Percentiles rank a stretch among this genome's conserved stretches.
Evolutionary conservation across 2,888 invertebrate species (phyloP).

Genomic region (Drosophila emarginata): DNA sequence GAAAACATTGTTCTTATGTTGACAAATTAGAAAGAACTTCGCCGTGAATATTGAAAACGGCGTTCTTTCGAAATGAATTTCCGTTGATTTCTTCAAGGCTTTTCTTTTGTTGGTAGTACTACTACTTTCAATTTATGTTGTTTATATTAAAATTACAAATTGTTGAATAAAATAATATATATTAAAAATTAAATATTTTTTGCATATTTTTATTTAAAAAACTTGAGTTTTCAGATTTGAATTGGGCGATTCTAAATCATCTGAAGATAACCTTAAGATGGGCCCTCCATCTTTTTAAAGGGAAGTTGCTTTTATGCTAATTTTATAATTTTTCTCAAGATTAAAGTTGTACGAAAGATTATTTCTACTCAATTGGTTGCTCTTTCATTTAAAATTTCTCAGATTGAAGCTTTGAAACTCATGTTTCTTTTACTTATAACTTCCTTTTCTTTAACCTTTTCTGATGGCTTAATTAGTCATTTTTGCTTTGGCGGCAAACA

Average conservation of each 20-base stretch:
- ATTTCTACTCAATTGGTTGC: neutral
- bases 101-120: neutral
- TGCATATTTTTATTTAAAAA: neutral
- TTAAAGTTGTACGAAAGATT: neutral
- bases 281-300: too few relatives aligned
- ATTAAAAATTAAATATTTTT: neutral
- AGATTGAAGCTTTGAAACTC: neutral
- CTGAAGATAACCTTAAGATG: neutral
- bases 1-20: neutral
- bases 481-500: conserved; percentile 59
- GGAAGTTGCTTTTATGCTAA: neutral
- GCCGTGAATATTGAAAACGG: neutral
- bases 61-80: too few relatives aligned
- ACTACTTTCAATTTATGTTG: neutral
- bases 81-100: neutral
- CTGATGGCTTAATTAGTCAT: conserved; percentile 80
- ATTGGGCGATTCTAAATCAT: neutral
- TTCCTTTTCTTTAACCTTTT: conserved; percentile 42
- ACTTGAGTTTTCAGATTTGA: neutral
- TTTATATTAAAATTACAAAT: neutral
- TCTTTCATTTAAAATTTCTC: conserved; percentile 9
- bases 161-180: neutral
- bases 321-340: neutral
- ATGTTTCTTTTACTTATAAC: conserved; percentile 25
- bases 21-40: neutral